These are phyloP conservation scores for Phacellophora camtschatica DNA, from an alignment of 30 jellyfish, hydroid and myxozoan species.

Conservation along the genomic window DNA sequence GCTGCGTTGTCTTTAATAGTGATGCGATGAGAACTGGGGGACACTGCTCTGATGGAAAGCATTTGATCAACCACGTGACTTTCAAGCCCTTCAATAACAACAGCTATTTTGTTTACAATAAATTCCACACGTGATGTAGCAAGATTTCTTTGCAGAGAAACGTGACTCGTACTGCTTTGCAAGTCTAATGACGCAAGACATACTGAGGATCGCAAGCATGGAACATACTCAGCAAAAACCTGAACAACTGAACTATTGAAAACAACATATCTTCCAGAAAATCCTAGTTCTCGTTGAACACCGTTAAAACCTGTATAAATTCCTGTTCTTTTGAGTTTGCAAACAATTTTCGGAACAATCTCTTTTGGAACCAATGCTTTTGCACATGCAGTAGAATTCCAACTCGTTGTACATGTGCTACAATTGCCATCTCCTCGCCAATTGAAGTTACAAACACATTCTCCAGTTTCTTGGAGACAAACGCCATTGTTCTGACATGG, in stretches of 20 bases:
- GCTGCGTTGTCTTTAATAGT: background rate
- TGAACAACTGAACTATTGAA: constrained; percentile 4
- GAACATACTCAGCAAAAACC: background rate
- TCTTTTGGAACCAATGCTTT: background rate
- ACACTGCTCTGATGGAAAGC: background rate
- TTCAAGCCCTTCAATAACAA: background rate
- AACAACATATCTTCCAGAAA: background rate
- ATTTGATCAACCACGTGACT: background rate
- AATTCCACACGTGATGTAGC: background rate
- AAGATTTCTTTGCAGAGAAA: background rate
- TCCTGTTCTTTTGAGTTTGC: constrained; percentile 4
- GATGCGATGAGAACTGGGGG: constrained; percentile 31
- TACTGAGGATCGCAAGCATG: constrained; percentile 5
- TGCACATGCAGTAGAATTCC: constrained; percentile 26
- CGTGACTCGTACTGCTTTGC: background rate
- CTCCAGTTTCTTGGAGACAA: constrained; percentile 28
- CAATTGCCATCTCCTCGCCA: constrained; percentile 59
- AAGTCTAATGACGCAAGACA: background rate
- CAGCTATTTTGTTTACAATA: background rate
- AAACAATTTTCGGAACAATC: background rate
- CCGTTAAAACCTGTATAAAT: background rate
- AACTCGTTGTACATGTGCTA: constrained; percentile 36
- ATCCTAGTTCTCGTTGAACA: background rate
- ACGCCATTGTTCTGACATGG: constrained; percentile 52
- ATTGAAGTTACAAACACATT: constrained; percentile 30